Conservation (phyloP, 2,113 vertebrate species). For the Zapus hudsonius region DNA sequence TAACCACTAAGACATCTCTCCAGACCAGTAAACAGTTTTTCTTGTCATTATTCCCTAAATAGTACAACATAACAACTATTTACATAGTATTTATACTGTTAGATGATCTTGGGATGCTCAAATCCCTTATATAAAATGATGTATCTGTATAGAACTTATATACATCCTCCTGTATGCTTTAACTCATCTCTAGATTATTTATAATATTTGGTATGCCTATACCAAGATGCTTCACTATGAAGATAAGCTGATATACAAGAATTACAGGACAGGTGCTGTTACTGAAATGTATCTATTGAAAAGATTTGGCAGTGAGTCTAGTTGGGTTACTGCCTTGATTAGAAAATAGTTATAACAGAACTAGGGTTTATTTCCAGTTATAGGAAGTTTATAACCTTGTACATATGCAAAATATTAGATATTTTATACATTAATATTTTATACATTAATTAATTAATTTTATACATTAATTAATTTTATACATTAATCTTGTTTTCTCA, state of each 20-base stretch:
- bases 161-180: not conserved
- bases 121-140: not conserved
- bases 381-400: not conserved
- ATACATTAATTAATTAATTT: too few relatives aligned
- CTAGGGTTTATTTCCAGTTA: conserved; percentile 46
- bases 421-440: conserved; percentile 19
- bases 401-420: not conserved
- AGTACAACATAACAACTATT: not conserved
- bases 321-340: not conserved
- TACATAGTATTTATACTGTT: not conserved
- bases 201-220: not conserved
- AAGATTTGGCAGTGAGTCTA: conserved; percentile 3
- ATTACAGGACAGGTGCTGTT: not conserved
- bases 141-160: not conserved
- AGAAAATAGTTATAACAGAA: conserved; percentile 30
- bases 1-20: too few relatives aligned
- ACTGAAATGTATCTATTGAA: conserved; percentile 29
- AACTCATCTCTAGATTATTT: not conserved
- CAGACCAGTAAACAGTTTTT: not conserved
- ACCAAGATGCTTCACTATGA: conserved; percentile 5
- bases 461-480: conserved; percentile 23
- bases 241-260: not conserved
- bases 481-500: conserved; percentile 40
- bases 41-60: not conserved
- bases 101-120: not conserved